Conservation (phyloP, 2,797 vertebrate species). For the Malurus splendens region DNA sequence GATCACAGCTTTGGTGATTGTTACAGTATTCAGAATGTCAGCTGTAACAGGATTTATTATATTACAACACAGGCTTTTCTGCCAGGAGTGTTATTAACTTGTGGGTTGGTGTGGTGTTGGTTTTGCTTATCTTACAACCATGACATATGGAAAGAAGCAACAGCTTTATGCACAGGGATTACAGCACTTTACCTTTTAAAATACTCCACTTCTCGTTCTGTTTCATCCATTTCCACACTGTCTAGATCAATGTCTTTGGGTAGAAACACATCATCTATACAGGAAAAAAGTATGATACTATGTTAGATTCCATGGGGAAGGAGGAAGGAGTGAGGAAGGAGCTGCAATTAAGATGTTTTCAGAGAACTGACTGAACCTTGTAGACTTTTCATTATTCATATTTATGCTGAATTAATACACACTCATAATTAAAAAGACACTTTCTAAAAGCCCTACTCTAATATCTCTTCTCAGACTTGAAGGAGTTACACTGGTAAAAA, state of each 20-base stretch:
- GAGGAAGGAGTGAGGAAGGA: not conserved
- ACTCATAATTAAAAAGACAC: not conserved
- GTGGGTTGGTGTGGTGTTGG: not conserved
- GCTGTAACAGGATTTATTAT: not conserved
- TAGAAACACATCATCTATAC: conserved; percentile 95
- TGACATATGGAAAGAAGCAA: not conserved
- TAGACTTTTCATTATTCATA: not conserved
- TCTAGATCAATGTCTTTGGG: conserved; percentile 98
- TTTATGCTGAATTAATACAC: not conserved
- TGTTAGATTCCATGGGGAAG: not conserved
- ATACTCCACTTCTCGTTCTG: conserved; percentile 95
- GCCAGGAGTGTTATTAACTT: not conserved
- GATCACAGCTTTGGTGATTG: not conserved
- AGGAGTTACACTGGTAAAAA: not conserved
- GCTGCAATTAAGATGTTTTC: not conserved
- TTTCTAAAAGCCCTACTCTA: not conserved
- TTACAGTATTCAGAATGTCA: not conserved
- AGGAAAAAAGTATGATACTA: not conserved
- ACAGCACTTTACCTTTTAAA: conserved; percentile 87
- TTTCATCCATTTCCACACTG: conserved; percentile 97
- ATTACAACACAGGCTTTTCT: not conserved
- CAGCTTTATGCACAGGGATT: not conserved
- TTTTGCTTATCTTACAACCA: not conserved
- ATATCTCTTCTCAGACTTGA: not conserved
- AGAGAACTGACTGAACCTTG: not conserved